A percentile compares a stretch with the other conserved stretches of the same genome.
phyloP scores from a whole-genome alignment of 2,113 vertebrate species.

The Cinclus mexicanus region DNA sequence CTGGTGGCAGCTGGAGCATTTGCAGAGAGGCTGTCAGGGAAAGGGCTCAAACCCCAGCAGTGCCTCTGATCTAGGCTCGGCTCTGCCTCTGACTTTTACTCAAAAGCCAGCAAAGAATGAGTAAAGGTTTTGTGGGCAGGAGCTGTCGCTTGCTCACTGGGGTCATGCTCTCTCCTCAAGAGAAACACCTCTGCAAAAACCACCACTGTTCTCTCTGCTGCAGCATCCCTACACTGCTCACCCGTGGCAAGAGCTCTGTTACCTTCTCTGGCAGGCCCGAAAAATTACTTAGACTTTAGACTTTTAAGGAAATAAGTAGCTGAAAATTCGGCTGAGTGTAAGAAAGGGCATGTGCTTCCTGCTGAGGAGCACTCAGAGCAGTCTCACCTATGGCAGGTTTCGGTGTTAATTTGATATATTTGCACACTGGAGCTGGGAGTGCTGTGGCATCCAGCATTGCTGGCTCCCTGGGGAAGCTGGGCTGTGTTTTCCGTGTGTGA shows the following conservation, averaged over 20 bases:
- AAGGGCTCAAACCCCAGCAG: background rate
- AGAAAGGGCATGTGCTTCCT: background rate
- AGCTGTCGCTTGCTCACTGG: accelerated
- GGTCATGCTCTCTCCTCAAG: accelerated
- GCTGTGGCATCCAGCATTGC: background rate
- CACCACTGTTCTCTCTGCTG: background rate
- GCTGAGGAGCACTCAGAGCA: background rate
- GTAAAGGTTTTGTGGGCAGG: conserved; percentile 50
- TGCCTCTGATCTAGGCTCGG: background rate
- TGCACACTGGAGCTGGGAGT: background rate
- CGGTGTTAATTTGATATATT: accelerated
- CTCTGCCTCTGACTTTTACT: conserved; percentile 22
- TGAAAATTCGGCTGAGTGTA: background rate
- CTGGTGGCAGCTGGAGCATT: accelerated
- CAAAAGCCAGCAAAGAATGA: conserved; percentile 11
- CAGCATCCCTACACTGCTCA: background rate
- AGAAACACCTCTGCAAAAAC: background rate
- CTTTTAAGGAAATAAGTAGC: background rate
- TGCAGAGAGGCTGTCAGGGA: background rate
- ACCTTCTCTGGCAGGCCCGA: background rate
- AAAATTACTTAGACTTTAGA: background rate
- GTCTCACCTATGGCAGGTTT: accelerated
- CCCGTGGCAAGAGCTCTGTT: background rate
- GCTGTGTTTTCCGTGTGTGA: background rate
- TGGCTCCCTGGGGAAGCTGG: background rate